A percentile compares a stretch with the other conserved stretches of the same genome.
Evolutionary conservation across 2,113 vertebrate species (phyloP).

Genomic region (Pteruthius melanotis): DNA sequence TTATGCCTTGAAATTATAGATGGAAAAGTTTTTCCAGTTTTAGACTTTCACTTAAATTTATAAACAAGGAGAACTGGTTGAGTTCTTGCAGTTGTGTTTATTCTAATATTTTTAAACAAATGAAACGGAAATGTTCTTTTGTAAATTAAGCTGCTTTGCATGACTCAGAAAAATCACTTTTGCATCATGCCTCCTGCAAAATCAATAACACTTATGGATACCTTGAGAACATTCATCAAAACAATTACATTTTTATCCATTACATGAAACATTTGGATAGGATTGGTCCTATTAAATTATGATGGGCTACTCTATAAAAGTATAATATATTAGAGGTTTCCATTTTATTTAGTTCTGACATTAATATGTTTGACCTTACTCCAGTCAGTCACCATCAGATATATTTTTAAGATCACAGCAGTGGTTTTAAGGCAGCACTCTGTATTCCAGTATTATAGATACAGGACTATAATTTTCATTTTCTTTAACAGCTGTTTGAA

Average conservation of each 20-base stretch:
- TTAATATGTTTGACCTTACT: constrained; percentile 49
- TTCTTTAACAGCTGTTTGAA: neutral
- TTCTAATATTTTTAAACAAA: neutral
- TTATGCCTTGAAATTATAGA: neutral
- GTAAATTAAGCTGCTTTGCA: constrained; percentile 9
- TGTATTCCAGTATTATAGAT: neutral
- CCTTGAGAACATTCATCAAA: constrained; percentile 57
- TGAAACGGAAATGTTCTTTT: neutral
- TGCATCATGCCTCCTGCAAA: constrained; percentile 15
- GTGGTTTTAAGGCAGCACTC: neutral
- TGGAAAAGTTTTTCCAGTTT: neutral
- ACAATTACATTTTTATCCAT: constrained; percentile 45
- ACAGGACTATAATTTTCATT: neutral
- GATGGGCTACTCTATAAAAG: constrained; percentile 33
- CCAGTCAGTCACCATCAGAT: neutral
- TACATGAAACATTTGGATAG: constrained; percentile 37
- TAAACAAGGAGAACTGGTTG: neutral
- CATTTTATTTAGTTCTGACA: constrained; percentile 45
- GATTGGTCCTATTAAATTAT: constrained; percentile 32
- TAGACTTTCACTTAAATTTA: neutral
- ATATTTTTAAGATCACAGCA: neutral
- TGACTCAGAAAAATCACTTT: constrained; percentile 35
- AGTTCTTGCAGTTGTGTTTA: neutral
- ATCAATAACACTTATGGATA: constrained; percentile 52
- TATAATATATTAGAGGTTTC: constrained; percentile 43